phyloP scores from a whole-genome alignment of 2,797 vertebrate species.

The Mus minutoides region DNA sequence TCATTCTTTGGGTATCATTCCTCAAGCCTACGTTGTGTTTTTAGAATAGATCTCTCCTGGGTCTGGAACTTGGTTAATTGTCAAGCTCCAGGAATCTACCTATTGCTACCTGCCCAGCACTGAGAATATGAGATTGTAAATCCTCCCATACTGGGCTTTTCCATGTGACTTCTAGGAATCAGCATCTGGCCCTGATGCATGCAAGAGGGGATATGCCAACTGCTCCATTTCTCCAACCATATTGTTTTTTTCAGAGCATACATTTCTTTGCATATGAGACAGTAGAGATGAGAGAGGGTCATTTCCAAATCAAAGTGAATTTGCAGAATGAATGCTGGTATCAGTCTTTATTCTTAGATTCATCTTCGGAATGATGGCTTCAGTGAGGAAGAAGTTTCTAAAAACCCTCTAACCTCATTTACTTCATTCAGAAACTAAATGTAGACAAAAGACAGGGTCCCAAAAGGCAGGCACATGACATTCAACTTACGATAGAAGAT shows the following conservation, averaged over 20 bases:
- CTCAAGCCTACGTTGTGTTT: not conserved
- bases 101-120: not conserved
- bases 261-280: not conserved
- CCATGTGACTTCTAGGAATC: not conserved
- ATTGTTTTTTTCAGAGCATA: not conserved
- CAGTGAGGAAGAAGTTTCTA: not conserved
- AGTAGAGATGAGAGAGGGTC: not conserved
- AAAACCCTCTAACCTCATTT: not conserved
- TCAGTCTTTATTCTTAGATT: not conserved
- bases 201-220: not conserved
- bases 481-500: not conserved
- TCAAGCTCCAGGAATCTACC: not conserved
- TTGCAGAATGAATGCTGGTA: not conserved
- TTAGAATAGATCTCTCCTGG: not conserved
- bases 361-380: not conserved
- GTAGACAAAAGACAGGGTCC: not conserved
- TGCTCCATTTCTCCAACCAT: not conserved
- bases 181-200: not conserved
- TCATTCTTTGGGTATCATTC: not conserved
- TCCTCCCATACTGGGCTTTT: not conserved
- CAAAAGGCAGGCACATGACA: not conserved
- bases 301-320: not conserved
- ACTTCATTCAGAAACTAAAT: not conserved
- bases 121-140: not conserved
- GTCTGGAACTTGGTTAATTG: not conserved